phyloP scores from a whole-genome alignment of 37 sponge, comb jelly and placozoan genomes.

The Corticium candelabrum region DNA sequence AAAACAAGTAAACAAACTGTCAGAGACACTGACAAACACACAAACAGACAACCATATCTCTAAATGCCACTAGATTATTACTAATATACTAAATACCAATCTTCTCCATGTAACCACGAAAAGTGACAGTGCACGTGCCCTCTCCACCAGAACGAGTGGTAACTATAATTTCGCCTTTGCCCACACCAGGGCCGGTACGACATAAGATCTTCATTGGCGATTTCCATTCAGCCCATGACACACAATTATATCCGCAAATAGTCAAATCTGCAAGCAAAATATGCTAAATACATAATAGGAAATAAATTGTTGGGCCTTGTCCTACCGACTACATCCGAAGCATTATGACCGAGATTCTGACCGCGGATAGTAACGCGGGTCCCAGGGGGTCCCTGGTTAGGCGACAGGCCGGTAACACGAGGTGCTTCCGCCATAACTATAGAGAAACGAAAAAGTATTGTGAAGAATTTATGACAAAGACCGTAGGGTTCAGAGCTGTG shows the following conservation, averaged over 20 bases:
- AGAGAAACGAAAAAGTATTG: too few species aligned
- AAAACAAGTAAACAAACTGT: neutral
- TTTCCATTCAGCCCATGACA: slow-evolving; percentile 47
- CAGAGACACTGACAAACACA: neutral
- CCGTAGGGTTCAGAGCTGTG: too few species aligned
- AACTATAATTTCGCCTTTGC: slow-evolving; percentile 63
- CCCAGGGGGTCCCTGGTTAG: slow-evolving; percentile 70
- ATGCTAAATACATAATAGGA: neutral
- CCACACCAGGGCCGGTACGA: slow-evolving; percentile 29
- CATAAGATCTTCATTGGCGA: slow-evolving; percentile 65
- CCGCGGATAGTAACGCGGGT: slow-evolving; percentile 83
- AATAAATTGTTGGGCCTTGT: neutral
- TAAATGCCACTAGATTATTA: neutral
- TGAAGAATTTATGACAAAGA: too few species aligned
- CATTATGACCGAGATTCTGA: slow-evolving; percentile 61
- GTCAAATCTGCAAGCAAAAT: slow-evolving; percentile 24
- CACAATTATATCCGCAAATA: slow-evolving; percentile 55
- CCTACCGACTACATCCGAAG: slow-evolving; percentile 52
- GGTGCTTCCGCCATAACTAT: neutral
- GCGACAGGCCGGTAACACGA: slow-evolving; percentile 78
- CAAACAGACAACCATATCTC: neutral
- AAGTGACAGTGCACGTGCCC: slow-evolving; percentile 71
- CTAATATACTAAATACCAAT: neutral
- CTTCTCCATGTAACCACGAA: slow-evolving; percentile 24
- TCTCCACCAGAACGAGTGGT: slow-evolving; percentile 62